Evolutionary conservation across 2,888 invertebrate genomes (phyloP).

Genomic region (Oscheius myriophilus): DNA sequence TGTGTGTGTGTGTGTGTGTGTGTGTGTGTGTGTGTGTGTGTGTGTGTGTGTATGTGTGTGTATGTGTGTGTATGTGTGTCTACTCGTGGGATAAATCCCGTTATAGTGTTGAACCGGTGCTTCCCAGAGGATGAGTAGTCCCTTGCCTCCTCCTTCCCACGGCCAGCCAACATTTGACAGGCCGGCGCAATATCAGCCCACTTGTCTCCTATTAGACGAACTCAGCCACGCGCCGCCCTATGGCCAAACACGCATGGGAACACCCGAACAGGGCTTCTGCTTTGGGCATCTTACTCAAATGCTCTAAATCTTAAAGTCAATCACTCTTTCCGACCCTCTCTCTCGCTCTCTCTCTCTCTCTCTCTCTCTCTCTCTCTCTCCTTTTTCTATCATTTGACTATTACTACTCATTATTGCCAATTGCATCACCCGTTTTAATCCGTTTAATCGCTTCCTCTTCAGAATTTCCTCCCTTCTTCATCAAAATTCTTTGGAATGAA

Average conservation of each 20-base stretch:
- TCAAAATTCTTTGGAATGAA: constrained; percentile 5
- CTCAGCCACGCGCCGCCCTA: background rate
- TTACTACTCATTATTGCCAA: no score
- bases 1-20: no score
- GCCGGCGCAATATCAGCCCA: constrained; percentile 29
- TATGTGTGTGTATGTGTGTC: no score
- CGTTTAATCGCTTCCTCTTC: background rate
- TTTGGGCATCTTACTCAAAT: no score
- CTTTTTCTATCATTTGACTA: no score
- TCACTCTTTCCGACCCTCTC: background rate
- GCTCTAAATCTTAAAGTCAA: no score
- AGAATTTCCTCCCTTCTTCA: background rate
- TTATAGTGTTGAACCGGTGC: no score
- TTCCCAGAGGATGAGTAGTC: background rate
- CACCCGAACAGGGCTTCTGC: background rate
- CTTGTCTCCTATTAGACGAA: constrained; percentile 28
- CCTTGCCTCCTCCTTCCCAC: constrained; percentile 19
- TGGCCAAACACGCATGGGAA: background rate
- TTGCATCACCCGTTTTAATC: no score
- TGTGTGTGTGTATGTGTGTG: no score
- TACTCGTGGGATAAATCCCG: no score
- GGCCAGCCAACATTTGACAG: constrained; percentile 29
- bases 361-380: background rate
- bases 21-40: no score
- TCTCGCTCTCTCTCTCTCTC: no score